Evolutionary conservation across 2,113 vertebrate genomes (phyloP).

Genomic region (Microcebus lehilahytsara): DNA sequence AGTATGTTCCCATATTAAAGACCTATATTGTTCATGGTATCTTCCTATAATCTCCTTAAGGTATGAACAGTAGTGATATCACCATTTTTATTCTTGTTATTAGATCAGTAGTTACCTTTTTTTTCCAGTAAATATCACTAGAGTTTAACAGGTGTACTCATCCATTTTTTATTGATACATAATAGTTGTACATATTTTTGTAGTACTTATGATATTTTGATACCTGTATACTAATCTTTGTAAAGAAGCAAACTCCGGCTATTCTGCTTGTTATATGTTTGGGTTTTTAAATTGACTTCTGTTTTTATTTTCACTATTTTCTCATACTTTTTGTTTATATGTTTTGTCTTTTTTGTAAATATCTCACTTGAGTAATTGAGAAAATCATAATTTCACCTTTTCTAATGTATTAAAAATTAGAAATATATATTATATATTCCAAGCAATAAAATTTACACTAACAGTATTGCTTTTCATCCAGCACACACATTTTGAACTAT

Average conservation of each 20-base stretch:
- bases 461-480: not conserved
- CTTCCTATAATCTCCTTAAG: not conserved
- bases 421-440: not conserved
- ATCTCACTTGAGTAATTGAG: not conserved
- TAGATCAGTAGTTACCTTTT: not conserved
- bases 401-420: not conserved
- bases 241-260: not conserved
- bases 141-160: not conserved
- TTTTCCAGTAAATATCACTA: not conserved
- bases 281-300: not conserved
- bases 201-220: not conserved
- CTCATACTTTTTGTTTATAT: not conserved
- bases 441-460: not conserved
- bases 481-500: not conserved
- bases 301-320: not conserved
- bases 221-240: not conserved
- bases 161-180: not conserved
- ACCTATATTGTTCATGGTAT: not conserved
- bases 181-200: not conserved
- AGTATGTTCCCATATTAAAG: not conserved
- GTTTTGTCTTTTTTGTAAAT: not conserved
- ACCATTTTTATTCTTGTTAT: not conserved
- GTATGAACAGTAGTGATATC: not conserved
- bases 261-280: not conserved
- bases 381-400: not conserved